Conservation (phyloP, 2,113 vertebrate genomes). For the Tychaedon coryphoeus region DNA sequence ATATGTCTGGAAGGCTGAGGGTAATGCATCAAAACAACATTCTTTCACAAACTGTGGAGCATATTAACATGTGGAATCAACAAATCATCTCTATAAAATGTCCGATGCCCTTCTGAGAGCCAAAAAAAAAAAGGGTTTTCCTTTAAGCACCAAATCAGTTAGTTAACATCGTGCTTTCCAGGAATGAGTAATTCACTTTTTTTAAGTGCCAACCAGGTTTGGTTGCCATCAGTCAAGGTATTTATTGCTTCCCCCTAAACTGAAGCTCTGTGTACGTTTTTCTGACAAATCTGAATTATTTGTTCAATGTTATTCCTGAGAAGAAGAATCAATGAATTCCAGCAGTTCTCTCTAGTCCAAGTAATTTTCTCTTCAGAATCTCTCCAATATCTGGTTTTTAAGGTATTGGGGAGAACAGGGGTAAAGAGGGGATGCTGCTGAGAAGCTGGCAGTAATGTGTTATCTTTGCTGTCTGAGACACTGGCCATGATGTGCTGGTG, state of each 20-base stretch:
- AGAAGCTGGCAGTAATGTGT: neutral
- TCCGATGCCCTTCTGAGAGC: neutral
- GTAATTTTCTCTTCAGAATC: slow-evolving; percentile 16
- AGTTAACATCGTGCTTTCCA: slow-evolving; percentile 46
- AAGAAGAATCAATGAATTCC: neutral
- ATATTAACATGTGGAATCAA: neutral
- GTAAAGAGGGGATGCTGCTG: neutral
- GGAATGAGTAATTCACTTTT: slow-evolving; percentile 41
- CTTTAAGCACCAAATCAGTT: slow-evolving; percentile 17
- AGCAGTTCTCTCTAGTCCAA: neutral
- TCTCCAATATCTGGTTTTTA: neutral
- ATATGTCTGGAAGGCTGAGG: neutral
- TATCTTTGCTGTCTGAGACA: neutral
- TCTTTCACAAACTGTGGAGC: neutral
- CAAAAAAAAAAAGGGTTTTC: neutral
- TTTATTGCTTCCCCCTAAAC: slow-evolving; percentile 22
- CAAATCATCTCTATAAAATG: neutral
- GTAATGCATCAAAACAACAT: neutral
- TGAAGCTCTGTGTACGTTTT: slow-evolving; percentile 32
- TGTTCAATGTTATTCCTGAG: slow-evolving; percentile 9
- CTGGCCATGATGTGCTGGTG: neutral
- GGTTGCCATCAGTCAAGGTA: slow-evolving; percentile 41
- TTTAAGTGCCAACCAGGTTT: neutral
- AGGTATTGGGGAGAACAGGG: neutral
- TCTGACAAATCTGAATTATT: slow-evolving; percentile 48